A percentile compares a stretch with the other conserved stretches of the same genome.
These are phyloP conservation scores for Mesorhabditis sp. DNA, from an alignment of 2,888 invertebrate species.

Conservation along the genomic window DNA sequence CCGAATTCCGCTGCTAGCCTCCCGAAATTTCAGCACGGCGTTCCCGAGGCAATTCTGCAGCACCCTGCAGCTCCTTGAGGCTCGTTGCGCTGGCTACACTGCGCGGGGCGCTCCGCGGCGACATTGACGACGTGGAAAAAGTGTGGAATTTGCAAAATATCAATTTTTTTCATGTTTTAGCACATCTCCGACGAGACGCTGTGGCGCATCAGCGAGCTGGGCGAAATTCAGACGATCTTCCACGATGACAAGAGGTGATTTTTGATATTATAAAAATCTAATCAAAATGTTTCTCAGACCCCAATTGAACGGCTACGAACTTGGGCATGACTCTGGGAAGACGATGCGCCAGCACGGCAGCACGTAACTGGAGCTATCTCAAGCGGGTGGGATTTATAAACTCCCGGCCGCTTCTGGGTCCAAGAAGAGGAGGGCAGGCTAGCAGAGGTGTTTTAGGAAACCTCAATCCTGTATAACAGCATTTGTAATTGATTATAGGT, in stretches of 20 bases:
- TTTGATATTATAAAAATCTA: too few species aligned
- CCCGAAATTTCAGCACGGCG: neutral
- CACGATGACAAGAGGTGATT: neutral
- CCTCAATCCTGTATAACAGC: too few species aligned
- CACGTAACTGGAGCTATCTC: constrained; percentile 83
- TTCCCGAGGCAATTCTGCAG: neutral
- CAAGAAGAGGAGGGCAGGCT: too few species aligned
- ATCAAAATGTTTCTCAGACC: constrained; percentile 68
- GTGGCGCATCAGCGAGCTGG: neutral
- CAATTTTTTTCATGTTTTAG: neutral
- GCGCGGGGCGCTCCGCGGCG: too few species aligned
- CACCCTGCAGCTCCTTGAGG: neutral
- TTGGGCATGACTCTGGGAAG: constrained; percentile 97
- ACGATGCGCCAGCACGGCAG: constrained; percentile 75
- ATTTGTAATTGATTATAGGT: constrained; percentile 24
- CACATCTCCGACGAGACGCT: neutral
- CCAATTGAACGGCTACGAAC: constrained; percentile 81
- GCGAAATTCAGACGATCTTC: neutral
- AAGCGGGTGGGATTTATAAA: constrained; percentile 74
- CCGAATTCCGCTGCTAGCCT: neutral
- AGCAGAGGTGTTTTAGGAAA: too few species aligned
- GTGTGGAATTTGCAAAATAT: too few species aligned
- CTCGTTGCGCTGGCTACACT: neutral
- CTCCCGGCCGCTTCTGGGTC: too few species aligned
- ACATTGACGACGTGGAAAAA: neutral